Conservation (phyloP, 1,140 invertebrate genomes). For the Arion vulgaris region DNA sequence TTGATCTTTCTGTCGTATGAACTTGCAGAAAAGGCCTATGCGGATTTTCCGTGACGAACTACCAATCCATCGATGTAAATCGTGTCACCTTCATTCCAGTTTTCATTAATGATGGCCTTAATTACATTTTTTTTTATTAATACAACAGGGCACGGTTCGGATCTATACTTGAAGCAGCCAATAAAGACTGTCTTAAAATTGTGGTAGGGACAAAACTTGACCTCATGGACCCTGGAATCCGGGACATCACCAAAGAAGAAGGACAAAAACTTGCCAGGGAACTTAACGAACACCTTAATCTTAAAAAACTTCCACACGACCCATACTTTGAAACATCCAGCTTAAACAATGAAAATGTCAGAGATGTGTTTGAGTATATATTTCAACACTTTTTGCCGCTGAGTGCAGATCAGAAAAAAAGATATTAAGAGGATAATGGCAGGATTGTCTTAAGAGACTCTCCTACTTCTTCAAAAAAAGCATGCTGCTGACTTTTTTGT, state of each 20-base stretch:
- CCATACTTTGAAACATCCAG: slow-evolving; percentile 74
- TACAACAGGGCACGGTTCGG: slow-evolving; percentile 66
- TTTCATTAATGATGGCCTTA: too few relatives aligned
- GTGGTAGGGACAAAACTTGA: slow-evolving; percentile 72
- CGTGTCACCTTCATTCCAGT: too few relatives aligned
- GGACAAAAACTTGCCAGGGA: slow-evolving; percentile 60
- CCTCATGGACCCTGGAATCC: slow-evolving; percentile 48
- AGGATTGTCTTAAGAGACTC: slow-evolving; percentile 28
- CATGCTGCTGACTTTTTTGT: slow-evolving; percentile 26
- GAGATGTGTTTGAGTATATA: slow-evolving; percentile 71
- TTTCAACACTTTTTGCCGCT: slow-evolving; percentile 67
- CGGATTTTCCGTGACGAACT: too few relatives aligned
- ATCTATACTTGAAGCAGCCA: slow-evolving; percentile 65
- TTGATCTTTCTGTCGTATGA: too few relatives aligned
- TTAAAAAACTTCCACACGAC: slow-evolving; percentile 49
- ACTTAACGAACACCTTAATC: slow-evolving; percentile 62
- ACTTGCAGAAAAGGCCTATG: too few relatives aligned
- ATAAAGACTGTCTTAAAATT: slow-evolving; percentile 68
- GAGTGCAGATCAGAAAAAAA: slow-evolving; percentile 44
- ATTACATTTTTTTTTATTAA: too few relatives aligned
- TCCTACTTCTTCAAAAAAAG: background rate
- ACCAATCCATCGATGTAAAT: too few relatives aligned
- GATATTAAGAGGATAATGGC: background rate
- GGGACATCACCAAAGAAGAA: slow-evolving; percentile 63
- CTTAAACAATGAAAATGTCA: slow-evolving; percentile 65